Evolutionary conservation across 1,140 invertebrate genomes (phyloP), one percentile per base, ranked within the genome.

Genomic region (Zophobas morio): DNA sequence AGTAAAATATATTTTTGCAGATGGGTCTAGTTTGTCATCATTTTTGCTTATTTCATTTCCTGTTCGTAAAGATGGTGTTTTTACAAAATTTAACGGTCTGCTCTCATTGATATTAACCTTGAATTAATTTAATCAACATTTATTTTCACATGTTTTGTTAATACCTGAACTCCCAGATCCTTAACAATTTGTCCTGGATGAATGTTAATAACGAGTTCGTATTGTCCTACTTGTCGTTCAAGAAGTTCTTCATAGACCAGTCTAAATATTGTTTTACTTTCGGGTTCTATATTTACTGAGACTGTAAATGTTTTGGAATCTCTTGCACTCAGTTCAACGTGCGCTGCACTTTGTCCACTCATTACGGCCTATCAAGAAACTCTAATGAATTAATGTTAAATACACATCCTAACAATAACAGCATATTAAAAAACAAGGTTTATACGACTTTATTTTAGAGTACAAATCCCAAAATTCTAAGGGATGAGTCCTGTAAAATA

Each of bases 181-280:
- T 88, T 86, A 32, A 92, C 88, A 1, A 89, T 72, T 76, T 88
- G 84, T 57, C 80, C 82, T 6, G 91, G 90, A 79, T 90, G 88
- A 51, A 92, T 83, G 82, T 92, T 91, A n/a, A 91, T 87, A 6
- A 88, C 87, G 72, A 91, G 88, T 79, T 91, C 89, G 85, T 92
- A 93, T 1, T 87, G 84, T 1, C 89, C 89, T 66, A 90, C 86
- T 42, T 88, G 84, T 3, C 90, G 85, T 1, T 86, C 82, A 5
- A 93, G 83, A 2, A 93, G 81, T 84, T 92, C 90, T 83, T 93
- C 91, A 80, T 92, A 92, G 0, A 89, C 90, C 66, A 92, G 84
- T 78, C 91, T 90, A 84, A 92, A 93, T 0, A 87, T 85, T 0
- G 89, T 89, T 80, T 88, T 88, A 1, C 85, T 88, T 39, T 87